Base-by-base conservation (phyloP, 2,888 invertebrate genomes). In the Phengaris alcon region DNA sequence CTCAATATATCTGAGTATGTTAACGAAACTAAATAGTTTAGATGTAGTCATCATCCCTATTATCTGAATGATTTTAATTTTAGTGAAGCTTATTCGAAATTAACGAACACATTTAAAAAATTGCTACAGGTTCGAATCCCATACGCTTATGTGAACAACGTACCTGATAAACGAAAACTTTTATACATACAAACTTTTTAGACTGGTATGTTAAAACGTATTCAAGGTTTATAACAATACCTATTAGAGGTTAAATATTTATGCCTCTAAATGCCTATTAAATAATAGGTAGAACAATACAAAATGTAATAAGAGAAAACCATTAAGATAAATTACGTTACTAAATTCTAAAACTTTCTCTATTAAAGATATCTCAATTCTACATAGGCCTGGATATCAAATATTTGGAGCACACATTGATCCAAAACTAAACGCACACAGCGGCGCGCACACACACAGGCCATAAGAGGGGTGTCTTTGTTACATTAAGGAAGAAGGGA, bases 401-500 rank as follows among this genome's bases (percentile, higher is more conserved):
- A 92, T 93, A 92, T 92, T 91, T 88, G 85, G 84, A 87, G 87
- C 83, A 82, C 86, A 77, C 79, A 82, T 77, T 78, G 77, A 78
- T 76, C 76, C 82, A 82, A 84, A 86, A 88, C 87, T 87, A 87
- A 79, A 87, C 90, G 75, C 90, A 90, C 90, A 91, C 90, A 87
- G 48, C 48, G 72, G 72, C 80, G 81, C 88, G 86, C 88, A 90
- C 86, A 90, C 90, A 90, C 87, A 72, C 83, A 85, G 85, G 85
- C 83, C 86, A 84, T 90, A 91, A 91, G 91, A 89, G 92, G 92
- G 92, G 92, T 87, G 92, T 93, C 93, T 93, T 93, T 93, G 93
- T 93, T 93, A 91, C 88, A 90, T 91, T 92, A 92, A 91, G 92
- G 93, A 92, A 91, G 89, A 90, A 90, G 90, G 91, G 91, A 87